phyloP scores from a whole-genome alignment of 1,140 invertebrate species.

The Caenorhabditis remanei region DNA sequence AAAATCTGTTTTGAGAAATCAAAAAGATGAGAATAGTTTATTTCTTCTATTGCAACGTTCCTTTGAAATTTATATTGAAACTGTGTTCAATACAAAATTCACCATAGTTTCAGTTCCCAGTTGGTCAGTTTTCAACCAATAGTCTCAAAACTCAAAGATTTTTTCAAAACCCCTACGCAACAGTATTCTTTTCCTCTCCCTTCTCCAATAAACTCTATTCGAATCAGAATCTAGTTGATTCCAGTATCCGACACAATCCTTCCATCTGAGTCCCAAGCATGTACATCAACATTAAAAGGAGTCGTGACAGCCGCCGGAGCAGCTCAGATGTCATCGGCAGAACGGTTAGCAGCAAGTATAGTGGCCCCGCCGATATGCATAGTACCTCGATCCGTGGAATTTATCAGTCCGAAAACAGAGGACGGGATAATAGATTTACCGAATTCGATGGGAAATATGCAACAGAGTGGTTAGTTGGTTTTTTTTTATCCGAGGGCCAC shows the following conservation, averaged over 20 bases:
- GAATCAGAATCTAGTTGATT: not conserved
- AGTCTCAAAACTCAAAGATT: no score
- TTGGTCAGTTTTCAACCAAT: no score
- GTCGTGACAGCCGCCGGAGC: conserved; percentile 23
- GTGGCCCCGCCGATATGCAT: conserved; percentile 17
- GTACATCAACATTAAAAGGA: conserved; percentile 27
- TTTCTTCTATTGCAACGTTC: no score
- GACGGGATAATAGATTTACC: not conserved
- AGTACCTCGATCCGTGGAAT: not conserved
- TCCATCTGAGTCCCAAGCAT: conserved; percentile 12
- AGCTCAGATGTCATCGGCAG: conserved; percentile 12
- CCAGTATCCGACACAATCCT: not conserved
- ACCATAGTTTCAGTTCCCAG: no score
- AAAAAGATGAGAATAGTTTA: no score
- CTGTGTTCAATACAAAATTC: no score
- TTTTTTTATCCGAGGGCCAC: no score
- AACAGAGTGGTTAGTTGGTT: conserved; percentile 3
- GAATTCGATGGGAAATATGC: conserved; percentile 33
- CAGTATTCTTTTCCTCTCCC: no score
- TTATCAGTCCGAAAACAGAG: conserved; percentile 16
- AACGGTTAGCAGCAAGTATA: not conserved
- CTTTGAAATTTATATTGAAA: no score
- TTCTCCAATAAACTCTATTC: no score
- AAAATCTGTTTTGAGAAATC: no score
- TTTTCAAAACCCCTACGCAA: no score